Conservation (phyloP, 2,888 invertebrate genomes). For the Marronus borbonicus region DNA sequence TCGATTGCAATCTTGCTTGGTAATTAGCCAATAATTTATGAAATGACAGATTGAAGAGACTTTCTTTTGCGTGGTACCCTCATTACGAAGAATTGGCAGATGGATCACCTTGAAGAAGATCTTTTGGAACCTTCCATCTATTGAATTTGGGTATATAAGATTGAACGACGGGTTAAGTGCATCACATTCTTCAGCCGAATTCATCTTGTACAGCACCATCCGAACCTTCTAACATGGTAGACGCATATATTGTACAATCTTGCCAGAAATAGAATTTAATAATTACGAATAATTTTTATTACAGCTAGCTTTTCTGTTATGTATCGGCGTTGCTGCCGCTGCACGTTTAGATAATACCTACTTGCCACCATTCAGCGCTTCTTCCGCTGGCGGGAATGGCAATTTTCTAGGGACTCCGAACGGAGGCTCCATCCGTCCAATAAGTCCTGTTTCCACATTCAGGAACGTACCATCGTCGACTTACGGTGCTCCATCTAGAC, state of each 20-base stretch:
- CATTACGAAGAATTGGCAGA: conserved; percentile 17
- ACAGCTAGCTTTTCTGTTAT: conserved; percentile 69
- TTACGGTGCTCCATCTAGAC: conserved; percentile 23
- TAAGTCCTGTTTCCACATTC: background rate
- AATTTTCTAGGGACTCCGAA: conserved; percentile 62
- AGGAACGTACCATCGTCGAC: too few relatives aligned
- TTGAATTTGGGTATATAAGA: conserved; percentile 34
- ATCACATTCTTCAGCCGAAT: background rate
- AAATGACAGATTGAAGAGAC: conserved; percentile 34
- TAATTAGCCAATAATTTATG: conserved; percentile 37
- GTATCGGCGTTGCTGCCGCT: conserved; percentile 67
- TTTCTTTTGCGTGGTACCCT: conserved; percentile 21
- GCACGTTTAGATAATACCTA: conserved; percentile 74
- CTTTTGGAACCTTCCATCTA: conserved; percentile 31
- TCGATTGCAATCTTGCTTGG: conserved; percentile 19
- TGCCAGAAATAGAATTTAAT: background rate
- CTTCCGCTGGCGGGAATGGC: conserved; percentile 71
- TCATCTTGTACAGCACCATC: background rate
- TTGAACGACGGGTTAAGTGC: background rate
- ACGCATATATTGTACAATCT: background rate
- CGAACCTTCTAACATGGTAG: conserved; percentile 15
- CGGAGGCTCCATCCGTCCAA: conserved; percentile 2
- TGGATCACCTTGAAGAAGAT: conserved; percentile 37
- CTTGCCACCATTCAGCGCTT: conserved; percentile 73
- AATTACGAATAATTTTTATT: conserved; percentile 55